Evolutionary conservation across 2,888 invertebrate species (phyloP).

Genomic region (Ptychoptera contaminata): DNA sequence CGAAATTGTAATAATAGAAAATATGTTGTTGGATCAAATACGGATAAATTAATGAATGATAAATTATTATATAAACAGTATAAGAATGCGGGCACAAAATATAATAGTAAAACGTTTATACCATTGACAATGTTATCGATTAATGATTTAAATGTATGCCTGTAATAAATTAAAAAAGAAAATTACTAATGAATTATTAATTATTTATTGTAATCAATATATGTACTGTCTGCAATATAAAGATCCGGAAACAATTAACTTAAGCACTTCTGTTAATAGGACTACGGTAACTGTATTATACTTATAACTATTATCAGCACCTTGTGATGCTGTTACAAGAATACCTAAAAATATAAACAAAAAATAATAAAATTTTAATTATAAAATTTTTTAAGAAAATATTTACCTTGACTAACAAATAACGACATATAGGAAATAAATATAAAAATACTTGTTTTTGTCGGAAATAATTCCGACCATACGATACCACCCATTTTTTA

Average conservation of each 20-base stretch:
- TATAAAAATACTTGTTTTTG: constrained; percentile 60
- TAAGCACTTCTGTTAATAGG: constrained; percentile 71
- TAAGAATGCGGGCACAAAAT: constrained; percentile 79
- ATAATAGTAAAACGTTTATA: constrained; percentile 52
- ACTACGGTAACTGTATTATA: constrained; percentile 84
- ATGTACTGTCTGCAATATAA: constrained; percentile 55
- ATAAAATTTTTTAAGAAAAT: neutral
- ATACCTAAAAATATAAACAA: too few species aligned
- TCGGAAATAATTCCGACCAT: constrained; percentile 65
- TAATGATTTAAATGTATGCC: constrained; percentile 39
- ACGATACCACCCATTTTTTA: constrained; percentile 23
- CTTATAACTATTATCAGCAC: constrained; percentile 59
- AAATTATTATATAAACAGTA: constrained; percentile 93
- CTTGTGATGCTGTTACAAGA: constrained; percentile 80
- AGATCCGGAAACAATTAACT: constrained; percentile 53
- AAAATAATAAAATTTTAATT: too few species aligned
- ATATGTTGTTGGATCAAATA: constrained; percentile 90
- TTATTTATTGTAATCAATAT: constrained; percentile 12
- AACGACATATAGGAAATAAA: constrained; percentile 75
- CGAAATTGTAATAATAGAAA: constrained; percentile 78
- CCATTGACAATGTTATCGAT: constrained; percentile 40
- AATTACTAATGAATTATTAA: constrained; percentile 6
- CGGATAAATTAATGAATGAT: constrained; percentile 75
- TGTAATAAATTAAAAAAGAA: constrained; percentile 32
- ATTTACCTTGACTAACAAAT: constrained; percentile 81